phyloP scores from a whole-genome alignment of 2,113 vertebrate species.

The Corydoras maculifer region DNA sequence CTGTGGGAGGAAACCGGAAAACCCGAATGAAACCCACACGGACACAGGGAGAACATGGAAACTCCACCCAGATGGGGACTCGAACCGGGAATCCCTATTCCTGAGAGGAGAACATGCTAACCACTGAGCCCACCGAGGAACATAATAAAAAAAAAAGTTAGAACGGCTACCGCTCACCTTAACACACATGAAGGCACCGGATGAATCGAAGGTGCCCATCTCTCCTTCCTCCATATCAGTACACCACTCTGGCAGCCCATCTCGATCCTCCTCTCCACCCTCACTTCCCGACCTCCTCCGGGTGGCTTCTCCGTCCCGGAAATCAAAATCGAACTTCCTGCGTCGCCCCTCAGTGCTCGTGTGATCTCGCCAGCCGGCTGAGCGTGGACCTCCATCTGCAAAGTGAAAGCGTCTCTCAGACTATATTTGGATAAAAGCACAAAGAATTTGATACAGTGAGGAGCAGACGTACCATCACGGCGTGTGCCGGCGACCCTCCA shows the following conservation, averaged over 20 bases:
- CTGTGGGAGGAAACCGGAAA: no score
- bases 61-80: no score
- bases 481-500: slow-evolving; percentile 56
- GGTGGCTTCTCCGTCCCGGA: slow-evolving; percentile 62
- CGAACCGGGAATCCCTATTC: no score
- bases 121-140: no score
- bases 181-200: slow-evolving; percentile 70
- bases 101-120: no score
- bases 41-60: no score
- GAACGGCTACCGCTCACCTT: slow-evolving; percentile 55
- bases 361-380: slow-evolving; percentile 73
- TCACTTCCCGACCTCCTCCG: slow-evolving; percentile 54
- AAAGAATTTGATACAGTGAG: no score
- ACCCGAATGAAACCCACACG: no score
- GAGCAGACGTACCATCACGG: slow-evolving; percentile 49
- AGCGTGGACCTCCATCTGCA: slow-evolving; percentile 66
- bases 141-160: background rate
- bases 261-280: slow-evolving; percentile 66
- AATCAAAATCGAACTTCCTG: slow-evolving; percentile 71
- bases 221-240: slow-evolving; percentile 72
- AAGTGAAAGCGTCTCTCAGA: background rate
- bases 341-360: slow-evolving; percentile 53
- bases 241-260: slow-evolving; percentile 74
- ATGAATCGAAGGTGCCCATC: slow-evolving; percentile 76
- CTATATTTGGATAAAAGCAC: background rate